Percentiles rank a stretch among this genome's conserved stretches.
These are phyloP conservation scores for Nylanderia fulva DNA, from an alignment of 1,140 invertebrate species.

Conservation along the genomic window DNA sequence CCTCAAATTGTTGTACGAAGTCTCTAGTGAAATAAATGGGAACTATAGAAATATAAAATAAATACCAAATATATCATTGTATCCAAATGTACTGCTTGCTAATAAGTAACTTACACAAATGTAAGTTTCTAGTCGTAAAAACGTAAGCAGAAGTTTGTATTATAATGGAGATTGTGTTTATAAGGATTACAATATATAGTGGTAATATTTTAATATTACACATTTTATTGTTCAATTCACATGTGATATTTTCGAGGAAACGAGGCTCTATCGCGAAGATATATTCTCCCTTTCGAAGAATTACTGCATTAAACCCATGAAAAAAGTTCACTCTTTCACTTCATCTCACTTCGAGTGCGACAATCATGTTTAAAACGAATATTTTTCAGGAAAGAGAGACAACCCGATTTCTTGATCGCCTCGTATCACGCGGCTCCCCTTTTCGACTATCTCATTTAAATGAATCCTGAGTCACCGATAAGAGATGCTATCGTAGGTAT, in stretches of 20 bases:
- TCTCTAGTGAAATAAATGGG: slow-evolving; percentile 18
- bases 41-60: neutral
- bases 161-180: slow-evolving; percentile 40
- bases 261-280: neutral
- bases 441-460: neutral
- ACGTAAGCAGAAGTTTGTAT: slow-evolving; percentile 32
- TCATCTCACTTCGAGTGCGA: neutral
- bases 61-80: neutral
- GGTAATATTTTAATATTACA: slow-evolving; percentile 54
- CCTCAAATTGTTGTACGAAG: neutral
- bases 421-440: neutral
- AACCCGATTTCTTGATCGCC: slow-evolving; percentile 12
- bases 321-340: neutral
- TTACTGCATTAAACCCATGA: neutral
- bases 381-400: neutral
- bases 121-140: slow-evolving; percentile 58
- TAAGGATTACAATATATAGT: slow-evolving; percentile 39
- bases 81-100: neutral
- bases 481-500: slow-evolving; percentile 7
- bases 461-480: neutral
- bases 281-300: neutral
- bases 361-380: neutral
- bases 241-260: neutral
- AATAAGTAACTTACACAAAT: neutral
- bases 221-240: neutral